A percentile compares a stretch with the other conserved stretches of the same genome.
Evolutionary conservation across 2,113 vertebrate genomes (phyloP).

Genomic region (Orientallactaga bullata): DNA sequence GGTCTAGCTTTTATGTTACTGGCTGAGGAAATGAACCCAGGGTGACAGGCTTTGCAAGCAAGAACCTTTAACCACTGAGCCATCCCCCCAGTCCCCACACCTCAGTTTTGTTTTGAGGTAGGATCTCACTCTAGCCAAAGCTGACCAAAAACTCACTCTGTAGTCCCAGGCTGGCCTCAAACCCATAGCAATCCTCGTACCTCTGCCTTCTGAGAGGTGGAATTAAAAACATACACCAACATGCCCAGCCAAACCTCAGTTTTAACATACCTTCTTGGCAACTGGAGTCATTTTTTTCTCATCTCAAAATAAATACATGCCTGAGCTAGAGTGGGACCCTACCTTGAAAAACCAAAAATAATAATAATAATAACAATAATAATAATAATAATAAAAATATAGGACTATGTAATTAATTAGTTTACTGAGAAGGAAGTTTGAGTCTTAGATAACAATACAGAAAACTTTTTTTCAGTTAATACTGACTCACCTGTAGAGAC

Average conservation of each 20-base stretch:
- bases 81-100: neutral
- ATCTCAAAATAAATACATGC: neutral
- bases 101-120: neutral
- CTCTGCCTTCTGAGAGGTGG: neutral
- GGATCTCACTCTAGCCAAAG: neutral
- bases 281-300: neutral
- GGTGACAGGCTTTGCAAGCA: neutral
- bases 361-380: too few species aligned
- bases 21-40: neutral
- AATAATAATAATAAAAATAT: neutral
- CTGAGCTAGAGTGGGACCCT: too few species aligned
- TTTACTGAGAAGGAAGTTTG: conserved; percentile 39
- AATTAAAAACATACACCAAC: neutral
- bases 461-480: conserved; percentile 41
- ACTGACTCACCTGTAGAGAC: conserved; percentile 92
- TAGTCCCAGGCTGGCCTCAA: neutral
- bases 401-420: conserved; percentile 20
- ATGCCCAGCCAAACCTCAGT: neutral
- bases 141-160: neutral
- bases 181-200: neutral
- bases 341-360: too few species aligned
- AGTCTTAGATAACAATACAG: neutral
- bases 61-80: neutral
- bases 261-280: neutral
- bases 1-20: too few species aligned